Evolutionary conservation across 2,113 vertebrate genomes (phyloP), one percentile per base, ranked within the genome.

Genomic region (Pluvialis apricaria): DNA sequence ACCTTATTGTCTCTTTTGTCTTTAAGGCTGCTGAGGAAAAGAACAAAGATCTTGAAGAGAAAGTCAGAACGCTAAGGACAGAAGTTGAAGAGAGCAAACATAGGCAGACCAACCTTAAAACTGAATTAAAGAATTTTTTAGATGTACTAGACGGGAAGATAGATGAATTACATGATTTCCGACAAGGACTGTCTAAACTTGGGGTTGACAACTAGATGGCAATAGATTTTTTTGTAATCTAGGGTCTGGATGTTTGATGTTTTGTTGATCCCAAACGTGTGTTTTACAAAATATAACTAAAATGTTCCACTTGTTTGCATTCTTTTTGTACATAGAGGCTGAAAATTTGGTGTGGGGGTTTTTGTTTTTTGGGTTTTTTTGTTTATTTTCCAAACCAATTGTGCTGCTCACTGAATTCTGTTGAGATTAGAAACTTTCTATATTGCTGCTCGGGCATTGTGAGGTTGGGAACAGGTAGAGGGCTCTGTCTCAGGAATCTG

Each of bases 121-220:
- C 97, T 76, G 99, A 99, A 97, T 96, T 99, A 87, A 99, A 99
- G 98, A 99, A 98, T 98, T 99, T 99, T 97, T 98, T 99, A 98
- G 99, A 99, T 87, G 96, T 99, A 92, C 98, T 99, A 92, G 99
- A 99, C 0, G 99, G 99, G 34, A 99, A 99, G 97, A 99, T 99
- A 32, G 99, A 99, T 44, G 99, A 99, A 97, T 98, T 99, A 94
- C 99, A 99, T 3, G 99, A 99, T 97, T 99, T 99, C 97, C 98
- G 99, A 87, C 98, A 99, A 95, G 99, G 99, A 73, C 98, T 99
- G 55, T 99, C 99, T 87, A 99, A 99, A 98, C 97, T 99, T 49
- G 99, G 99, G 54, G 65, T 98, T 10, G 99, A 99, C 95, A 99
- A 99, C 97, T 99, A 98, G 98, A 94, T 82, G 88, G 79, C 83